Evolutionary conservation across 2,113 vertebrate genomes (phyloP), one percentile per base, ranked within the genome.

Genomic region (Piaya cayana): DNA sequence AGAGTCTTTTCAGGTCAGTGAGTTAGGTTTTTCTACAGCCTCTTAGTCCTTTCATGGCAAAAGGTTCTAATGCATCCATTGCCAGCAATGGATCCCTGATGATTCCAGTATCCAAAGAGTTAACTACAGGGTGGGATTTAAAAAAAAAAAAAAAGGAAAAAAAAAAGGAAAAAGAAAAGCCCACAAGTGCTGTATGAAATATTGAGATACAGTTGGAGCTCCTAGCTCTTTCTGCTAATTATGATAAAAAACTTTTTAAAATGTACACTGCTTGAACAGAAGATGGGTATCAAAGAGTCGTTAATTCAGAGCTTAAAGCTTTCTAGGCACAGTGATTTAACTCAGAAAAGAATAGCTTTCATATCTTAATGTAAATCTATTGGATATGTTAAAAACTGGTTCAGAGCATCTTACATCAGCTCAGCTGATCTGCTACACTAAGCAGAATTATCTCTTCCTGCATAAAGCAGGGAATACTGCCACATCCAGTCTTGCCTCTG

Each of bases 361-460:
- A 32, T 81, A 92, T 96, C 91, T 94, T 93, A 93, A 89, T 80
- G 91, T 92, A 96, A 95, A 92, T 95, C 85, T 93, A 86, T 50
- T 53, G 63, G 91, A 88, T 93, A 88, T 92, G 83, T 76, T 95
- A 92, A 94, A 92, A 95, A 96, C 58, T 82, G 94, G 68, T 94
- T 94, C 76, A 88, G 92, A 95, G 91, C 79, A 92, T 63, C 79
- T 12, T 50, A 80, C 80, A 95, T 95, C 96, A 96, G 86, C 82
- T 93, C 92, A 70, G 86, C 78, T 93, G 81, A 94, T 95, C 93
- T 86, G 84, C 76, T 90, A 93, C 79, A 81, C 94, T 95, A 90
- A 82, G 92, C 23, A 9, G 91, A 95, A 83, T 86, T 94, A 92
- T 93, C 71, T 88, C 79, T 77, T 78, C 92, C 62, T 72, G 56